These are phyloP conservation scores for Columba livia DNA, from an alignment of 2,113 vertebrate genomes.

Conservation along the genomic window DNA sequence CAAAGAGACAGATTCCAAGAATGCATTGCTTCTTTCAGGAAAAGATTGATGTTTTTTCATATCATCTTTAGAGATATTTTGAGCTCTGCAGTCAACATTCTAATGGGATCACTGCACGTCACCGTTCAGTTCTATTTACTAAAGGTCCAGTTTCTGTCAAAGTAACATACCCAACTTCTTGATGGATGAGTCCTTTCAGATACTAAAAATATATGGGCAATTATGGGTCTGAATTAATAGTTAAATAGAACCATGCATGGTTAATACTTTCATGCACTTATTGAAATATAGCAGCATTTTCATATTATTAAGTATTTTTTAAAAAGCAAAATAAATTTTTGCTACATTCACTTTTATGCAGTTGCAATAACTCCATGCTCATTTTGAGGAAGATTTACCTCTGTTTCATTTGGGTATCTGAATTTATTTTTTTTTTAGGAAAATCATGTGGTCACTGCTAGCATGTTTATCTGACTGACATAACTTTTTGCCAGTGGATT, in stretches of 20 bases:
- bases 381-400: not conserved
- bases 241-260: not conserved
- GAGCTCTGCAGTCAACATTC: not conserved
- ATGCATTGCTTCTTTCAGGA: not conserved
- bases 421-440: not conserved
- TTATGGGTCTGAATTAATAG: not conserved
- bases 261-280: not conserved
- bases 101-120: not conserved
- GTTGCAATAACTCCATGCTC: not conserved
- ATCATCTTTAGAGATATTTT: not conserved
- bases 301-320: not conserved
- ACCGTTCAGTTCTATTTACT: not conserved
- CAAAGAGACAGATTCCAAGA: not conserved
- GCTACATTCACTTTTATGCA: not conserved
- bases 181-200: not conserved
- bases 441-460: not conserved
- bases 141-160: not conserved
- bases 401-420: not conserved
- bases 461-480: not conserved
- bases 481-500: not conserved
- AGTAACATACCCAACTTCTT: not conserved
- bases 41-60: not conserved
- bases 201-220: not conserved
- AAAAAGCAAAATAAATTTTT: not conserved
- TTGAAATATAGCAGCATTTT: not conserved